Evolutionary conservation across 2,888 invertebrate genomes (phyloP), one percentile per base, ranked within the genome.

Genomic region (Thelaira solivaga): DNA sequence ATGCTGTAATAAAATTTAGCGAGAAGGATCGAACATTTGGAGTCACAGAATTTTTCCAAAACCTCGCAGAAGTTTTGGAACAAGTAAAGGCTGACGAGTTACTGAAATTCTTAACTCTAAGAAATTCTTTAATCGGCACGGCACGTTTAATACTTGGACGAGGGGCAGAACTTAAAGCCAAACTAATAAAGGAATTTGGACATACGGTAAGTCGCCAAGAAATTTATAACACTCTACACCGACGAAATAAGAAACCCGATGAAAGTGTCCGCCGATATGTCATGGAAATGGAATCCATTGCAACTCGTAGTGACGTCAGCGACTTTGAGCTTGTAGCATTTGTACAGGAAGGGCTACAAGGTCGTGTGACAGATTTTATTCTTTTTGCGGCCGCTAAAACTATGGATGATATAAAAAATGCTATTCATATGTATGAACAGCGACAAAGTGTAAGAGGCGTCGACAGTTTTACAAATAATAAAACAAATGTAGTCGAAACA

Each of bases 321-420:
- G 71, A 77, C n/a, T 74, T 72, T 26, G 74, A 80, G 65, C 65
- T 71, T 8, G 72, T 80, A 26, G 77, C 74, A 10, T 76, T 76
- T 55, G 57, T 80, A 8, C 67, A 71, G 45, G 62, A 80, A 26
- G 75, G 77, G 11, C 39, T 77, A 18, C 67, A 75, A 16, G 68
- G 68, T 18, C 71, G 74, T 36, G 36, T 74, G n/a, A 8, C 59
- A 29, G 80, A 80, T 26, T 72, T 41, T 39, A 41, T 47, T 13
- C 7, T 68, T 36, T 68, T 68, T 49, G 39, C 26, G 8, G 59
- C 69, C n/a, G 59, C 72, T 3, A 41, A 43, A 53, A 62, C 59
- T 2, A 41, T 71, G 41, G 51, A 61, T 10, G 61, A 51, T 29
- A 10, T 71, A 16, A 72, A 72, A 22, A 51, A 62, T 34, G 51